A percentile compares a stretch with the other conserved stretches of the same genome.
phyloP scores from a whole-genome alignment of 2,113 vertebrate genomes.

The Carassius auratus region DNA sequence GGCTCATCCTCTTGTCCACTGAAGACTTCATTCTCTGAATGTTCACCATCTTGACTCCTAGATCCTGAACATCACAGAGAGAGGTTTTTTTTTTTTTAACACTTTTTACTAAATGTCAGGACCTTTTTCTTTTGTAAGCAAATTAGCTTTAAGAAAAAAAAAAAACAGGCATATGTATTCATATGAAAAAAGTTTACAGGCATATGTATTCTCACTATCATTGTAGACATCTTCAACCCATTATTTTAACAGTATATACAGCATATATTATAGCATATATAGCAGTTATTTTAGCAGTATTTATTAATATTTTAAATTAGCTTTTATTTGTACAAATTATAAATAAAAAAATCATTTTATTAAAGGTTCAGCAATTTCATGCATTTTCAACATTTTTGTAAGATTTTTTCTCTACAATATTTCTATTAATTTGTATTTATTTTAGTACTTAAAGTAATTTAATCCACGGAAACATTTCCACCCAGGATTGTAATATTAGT shows the following conservation, averaged over 20 bases:
- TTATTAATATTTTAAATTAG: neutral
- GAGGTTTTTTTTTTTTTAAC: neutral
- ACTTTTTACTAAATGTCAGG: neutral
- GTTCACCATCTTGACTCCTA: slow-evolving; percentile 87
- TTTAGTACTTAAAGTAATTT: too few relatives aligned
- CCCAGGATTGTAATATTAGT: neutral
- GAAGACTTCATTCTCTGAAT: slow-evolving; percentile 88
- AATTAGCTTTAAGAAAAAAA: too few relatives aligned
- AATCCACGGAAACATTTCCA: too few relatives aligned
- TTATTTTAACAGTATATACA: too few relatives aligned
- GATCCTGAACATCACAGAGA: slow-evolving; percentile 71
- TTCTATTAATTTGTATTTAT: neutral
- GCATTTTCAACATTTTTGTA: neutral
- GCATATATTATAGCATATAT: too few relatives aligned
- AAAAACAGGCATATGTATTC: too few relatives aligned
- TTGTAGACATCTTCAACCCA: neutral
- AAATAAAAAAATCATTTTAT: neutral
- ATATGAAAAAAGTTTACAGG: too few relatives aligned
- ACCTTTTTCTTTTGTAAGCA: neutral
- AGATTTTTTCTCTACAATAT: neutral
- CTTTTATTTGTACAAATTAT: neutral
- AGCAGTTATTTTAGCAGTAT: neutral
- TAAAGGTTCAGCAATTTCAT: neutral
- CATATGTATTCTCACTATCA: too few relatives aligned
- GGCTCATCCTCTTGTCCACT: slow-evolving; percentile 82